Evolutionary conservation across 2,113 vertebrate species (phyloP), one percentile per base, ranked within the genome.

Genomic region (Irena cyanogastra): DNA sequence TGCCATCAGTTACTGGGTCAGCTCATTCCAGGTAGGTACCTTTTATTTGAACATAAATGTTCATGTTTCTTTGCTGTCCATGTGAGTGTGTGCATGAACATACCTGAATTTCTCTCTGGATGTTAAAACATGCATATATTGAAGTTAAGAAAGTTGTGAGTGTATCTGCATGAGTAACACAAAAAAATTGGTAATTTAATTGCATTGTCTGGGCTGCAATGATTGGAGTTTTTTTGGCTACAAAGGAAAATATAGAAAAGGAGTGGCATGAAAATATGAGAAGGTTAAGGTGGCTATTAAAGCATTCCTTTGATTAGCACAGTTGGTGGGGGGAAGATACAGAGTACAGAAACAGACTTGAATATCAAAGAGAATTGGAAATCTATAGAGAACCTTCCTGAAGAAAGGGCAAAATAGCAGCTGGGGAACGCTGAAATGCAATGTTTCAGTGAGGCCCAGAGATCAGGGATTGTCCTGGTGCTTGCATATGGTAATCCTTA

Each of bases 1-100:
- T 94, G 96, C 52, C 98, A 98, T 54, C 96, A 97, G 22, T 85
- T 97, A 87, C 97, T 98, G 68, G 97, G 97, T 47, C 98, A 98
- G 87, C 95, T 98, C 76, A 98, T 98, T 94, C 98, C 98, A 99
- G 99, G 99, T 99, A 99, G 96, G 98, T 93, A 10, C 64, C 23
- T 70, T 91, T 68, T 45, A 42, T 47, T 93, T 83, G 31, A 76
- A 47, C 16, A 28, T 31, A 30, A 33, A 31, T 28, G 11, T 56
- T 83, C 7, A 0, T 33, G 27, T 8, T 57, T 71, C n/a, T 42
- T 35, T 81, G 61, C 18, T 78, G 71, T 91, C 82, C 12, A 1
- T 56, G 65, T 91, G 92, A 92, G 39, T 66, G 75, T 35, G 30
- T 88, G 45, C 4, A 1, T 70, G 37, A 47, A 11, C 33, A 21